Conservation (phyloP, 2,888 invertebrate genomes). For the Catocala sponsa region DNA sequence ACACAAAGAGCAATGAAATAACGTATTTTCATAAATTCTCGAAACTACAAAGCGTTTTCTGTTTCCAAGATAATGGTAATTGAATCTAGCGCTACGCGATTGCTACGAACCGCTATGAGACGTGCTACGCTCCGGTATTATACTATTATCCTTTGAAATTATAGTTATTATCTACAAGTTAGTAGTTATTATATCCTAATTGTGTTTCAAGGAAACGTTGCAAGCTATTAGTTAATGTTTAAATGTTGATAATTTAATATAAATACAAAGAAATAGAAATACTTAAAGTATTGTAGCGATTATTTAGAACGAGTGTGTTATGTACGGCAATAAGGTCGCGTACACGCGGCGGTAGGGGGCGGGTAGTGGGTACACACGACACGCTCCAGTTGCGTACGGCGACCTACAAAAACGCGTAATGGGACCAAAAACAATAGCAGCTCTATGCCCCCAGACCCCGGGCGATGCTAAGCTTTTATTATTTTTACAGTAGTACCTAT, state of each 20-base stretch:
- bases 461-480: constrained; percentile 3
- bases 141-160: constrained; percentile 15
- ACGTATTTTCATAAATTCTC: not conserved
- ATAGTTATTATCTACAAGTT: constrained; percentile 10
- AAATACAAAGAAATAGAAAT: no score
- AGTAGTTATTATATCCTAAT: constrained; percentile 8
- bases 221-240: not conserved
- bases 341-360: not conserved
- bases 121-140: constrained; percentile 10
- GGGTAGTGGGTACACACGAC: constrained; percentile 1
- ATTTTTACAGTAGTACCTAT: constrained; percentile 11
- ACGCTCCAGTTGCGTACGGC: constrained; percentile 8
- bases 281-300: no score
- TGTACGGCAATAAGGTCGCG: constrained; percentile 5
- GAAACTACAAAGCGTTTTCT: constrained; percentile 5
- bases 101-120: constrained; percentile 5
- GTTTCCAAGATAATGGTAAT: constrained; percentile 11
- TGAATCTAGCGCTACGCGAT: constrained; percentile 10
- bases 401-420: constrained; percentile 12
- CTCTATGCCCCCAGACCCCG: not conserved
- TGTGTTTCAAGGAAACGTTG: constrained; percentile 1
- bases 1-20: not conserved
- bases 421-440: constrained; percentile 18
- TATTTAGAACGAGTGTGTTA: not conserved
- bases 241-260: not conserved